A percentile compares a stretch with the other conserved stretches of the same genome.
phyloP scores from a whole-genome alignment of 1,140 invertebrate genomes.

The Conus ventricosus region DNA sequence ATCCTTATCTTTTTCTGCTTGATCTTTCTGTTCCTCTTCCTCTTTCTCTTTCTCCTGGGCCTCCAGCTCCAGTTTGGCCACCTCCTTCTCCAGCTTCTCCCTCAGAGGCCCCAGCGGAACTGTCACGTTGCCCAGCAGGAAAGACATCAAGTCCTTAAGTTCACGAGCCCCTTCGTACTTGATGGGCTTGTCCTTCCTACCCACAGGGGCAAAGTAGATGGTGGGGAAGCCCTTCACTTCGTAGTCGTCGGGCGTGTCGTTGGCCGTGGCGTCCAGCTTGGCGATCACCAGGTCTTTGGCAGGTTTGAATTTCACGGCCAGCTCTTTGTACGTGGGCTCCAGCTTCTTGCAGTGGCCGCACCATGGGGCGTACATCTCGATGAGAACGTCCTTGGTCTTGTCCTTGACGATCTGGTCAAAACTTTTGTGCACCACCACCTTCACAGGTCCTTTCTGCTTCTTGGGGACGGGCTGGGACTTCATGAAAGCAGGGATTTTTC shows the following conservation, averaged over 20 bases:
- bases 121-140: constrained; percentile 94
- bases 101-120: constrained; percentile 70
- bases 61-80: neutral
- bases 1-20: neutral
- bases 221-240: constrained; percentile 97
- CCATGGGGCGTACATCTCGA: constrained; percentile 99
- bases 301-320: constrained; percentile 89
- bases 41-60: constrained; percentile 1
- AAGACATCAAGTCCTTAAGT: constrained; percentile 95
- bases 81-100: constrained; percentile 66
- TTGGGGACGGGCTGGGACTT: constrained; percentile 97
- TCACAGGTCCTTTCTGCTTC: constrained; percentile 88
- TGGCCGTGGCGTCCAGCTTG: constrained; percentile 98
- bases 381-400: constrained; percentile 91
- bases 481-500: constrained; percentile 89
- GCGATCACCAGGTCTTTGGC: constrained; percentile 93
- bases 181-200: constrained; percentile 86
- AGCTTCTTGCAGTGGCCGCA: constrained; percentile 98
- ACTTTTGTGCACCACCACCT: constrained; percentile 94
- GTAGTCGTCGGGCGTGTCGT: constrained; percentile 92
- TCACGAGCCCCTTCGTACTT: constrained; percentile 94
- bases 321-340: constrained; percentile 94
- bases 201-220: constrained; percentile 94
- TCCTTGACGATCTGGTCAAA: constrained; percentile 96
- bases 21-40: neutral